Evolutionary conservation across 2,888 invertebrate species (phyloP).

Genomic region (Nebria salina): DNA sequence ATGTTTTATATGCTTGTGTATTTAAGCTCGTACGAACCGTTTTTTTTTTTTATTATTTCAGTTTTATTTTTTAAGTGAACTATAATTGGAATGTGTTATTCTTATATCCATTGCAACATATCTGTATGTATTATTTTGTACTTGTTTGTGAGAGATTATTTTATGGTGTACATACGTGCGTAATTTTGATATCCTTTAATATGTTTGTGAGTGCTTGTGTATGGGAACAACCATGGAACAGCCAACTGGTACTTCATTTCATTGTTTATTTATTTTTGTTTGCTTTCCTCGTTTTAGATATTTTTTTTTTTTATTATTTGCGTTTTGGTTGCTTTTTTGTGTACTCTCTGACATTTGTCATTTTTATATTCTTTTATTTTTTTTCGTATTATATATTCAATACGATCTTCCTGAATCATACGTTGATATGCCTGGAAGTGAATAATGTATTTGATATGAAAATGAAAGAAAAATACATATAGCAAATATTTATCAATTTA

Average conservation of each 20-base stretch:
- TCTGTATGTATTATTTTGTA: background rate
- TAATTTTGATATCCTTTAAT: background rate
- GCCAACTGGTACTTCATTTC: slow-evolving; percentile 1
- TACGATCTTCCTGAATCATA: background rate
- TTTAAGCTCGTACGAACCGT: no score
- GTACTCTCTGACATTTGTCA: background rate
- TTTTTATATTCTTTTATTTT: background rate
- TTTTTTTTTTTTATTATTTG: background rate
- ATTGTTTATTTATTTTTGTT: background rate
- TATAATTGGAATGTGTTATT: no score
- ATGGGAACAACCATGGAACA: background rate
- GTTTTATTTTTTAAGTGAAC: no score
- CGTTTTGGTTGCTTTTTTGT: background rate
- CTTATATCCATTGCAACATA: no score
- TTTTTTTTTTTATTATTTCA: no score
- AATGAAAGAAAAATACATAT: background rate
- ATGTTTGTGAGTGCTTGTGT: background rate
- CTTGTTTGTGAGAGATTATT: background rate
- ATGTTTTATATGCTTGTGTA: no score
- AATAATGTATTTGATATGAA: background rate
- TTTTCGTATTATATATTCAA: background rate
- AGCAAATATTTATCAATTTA: background rate
- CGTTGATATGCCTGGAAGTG: background rate
- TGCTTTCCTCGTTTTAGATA: background rate
- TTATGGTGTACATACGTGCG: background rate